Evolutionary conservation across 1,140 invertebrate genomes (phyloP).

Genomic region (Macrobrachium nipponense): DNA sequence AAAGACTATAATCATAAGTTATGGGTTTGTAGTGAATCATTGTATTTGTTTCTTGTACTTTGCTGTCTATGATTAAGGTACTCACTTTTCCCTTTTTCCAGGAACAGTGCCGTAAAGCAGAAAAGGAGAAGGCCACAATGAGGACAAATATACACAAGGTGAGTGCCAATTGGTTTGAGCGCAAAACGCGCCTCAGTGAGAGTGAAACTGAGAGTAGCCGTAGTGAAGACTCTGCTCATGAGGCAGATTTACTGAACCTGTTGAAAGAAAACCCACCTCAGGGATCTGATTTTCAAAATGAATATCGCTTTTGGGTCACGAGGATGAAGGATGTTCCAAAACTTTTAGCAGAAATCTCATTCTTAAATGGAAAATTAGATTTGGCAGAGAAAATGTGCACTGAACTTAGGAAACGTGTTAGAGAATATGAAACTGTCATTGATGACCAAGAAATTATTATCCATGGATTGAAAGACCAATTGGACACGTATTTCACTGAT

Average conservation of each 20-base stretch:
- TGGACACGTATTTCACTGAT: constrained; percentile 61
- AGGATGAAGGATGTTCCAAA: constrained; percentile 53
- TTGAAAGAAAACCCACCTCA: neutral
- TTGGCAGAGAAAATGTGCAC: constrained; percentile 52
- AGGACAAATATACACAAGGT: constrained; percentile 61
- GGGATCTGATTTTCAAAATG: constrained; percentile 9
- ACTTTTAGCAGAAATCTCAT: constrained; percentile 42
- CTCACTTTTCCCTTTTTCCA: neutral
- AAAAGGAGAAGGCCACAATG: constrained; percentile 42
- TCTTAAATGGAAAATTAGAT: constrained; percentile 51
- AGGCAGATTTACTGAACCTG: too few relatives aligned
- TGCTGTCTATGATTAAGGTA: neutral
- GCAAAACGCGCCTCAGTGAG: constrained; percentile 58
- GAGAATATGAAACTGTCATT: constrained; percentile 62
- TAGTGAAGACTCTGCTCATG: neutral
- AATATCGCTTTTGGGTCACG: neutral
- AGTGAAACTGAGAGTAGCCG: constrained; percentile 38
- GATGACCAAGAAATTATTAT: constrained; percentile 62
- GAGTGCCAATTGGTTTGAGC: constrained; percentile 63
- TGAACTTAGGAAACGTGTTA: constrained; percentile 55
- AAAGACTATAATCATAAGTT: too few relatives aligned
- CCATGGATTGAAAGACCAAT: constrained; percentile 60
- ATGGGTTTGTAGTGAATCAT: too few relatives aligned
- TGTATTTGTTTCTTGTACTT: too few relatives aligned
- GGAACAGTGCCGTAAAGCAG: constrained; percentile 42